Base-by-base conservation (phyloP, 1,140 invertebrate species). In the Penaeus indicus region DNA sequence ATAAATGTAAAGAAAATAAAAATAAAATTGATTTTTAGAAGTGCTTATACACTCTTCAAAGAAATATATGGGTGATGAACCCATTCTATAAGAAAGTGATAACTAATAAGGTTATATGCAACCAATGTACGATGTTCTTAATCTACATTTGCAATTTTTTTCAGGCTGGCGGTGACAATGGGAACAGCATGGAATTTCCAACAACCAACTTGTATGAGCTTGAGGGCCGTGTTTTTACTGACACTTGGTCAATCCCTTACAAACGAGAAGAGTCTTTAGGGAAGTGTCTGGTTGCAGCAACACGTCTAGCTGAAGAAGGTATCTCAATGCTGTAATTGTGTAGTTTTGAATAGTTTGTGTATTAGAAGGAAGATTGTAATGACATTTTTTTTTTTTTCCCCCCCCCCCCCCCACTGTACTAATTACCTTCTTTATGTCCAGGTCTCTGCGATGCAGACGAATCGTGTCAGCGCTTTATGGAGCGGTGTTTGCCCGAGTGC, bases 231-330 rank as follows among this genome's bases (percentile, higher is more conserved):
- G 94, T 94, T 38, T 94, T 94, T 92, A 93, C 93, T n/a, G 94
- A 94, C 85, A 92, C 93, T 69, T 94, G 94, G 94, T 94, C 93
- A n/a, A 94, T 94, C 84, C 94, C 94, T 21, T 94, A 94, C 91
- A 94, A 94, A 86, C 92, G 92, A 90, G 94, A 94, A 86, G 94
- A 94, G 91, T 94, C 93, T 42, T 90, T 94, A 16, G 94, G 94
- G 27, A 94, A 93, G 91, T 94, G 94, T 91, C 91, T 94, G 25
- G 79, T 93, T 77, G 92, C 94, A 79, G 93, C 94, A 77, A 92
- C 92, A n/a, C 92, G 92, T 81, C 90, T 94, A 38, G 92, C 93
- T 69, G 92, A 93, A 91, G 93, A 93, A 90, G 93, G 93, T 93
- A 88, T 89, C 38, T 22, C 21, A 22, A 8, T 27, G 16, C 0